Conservation (phyloP, 1,140 invertebrate species). For the Penaeus chinensis region DNA sequence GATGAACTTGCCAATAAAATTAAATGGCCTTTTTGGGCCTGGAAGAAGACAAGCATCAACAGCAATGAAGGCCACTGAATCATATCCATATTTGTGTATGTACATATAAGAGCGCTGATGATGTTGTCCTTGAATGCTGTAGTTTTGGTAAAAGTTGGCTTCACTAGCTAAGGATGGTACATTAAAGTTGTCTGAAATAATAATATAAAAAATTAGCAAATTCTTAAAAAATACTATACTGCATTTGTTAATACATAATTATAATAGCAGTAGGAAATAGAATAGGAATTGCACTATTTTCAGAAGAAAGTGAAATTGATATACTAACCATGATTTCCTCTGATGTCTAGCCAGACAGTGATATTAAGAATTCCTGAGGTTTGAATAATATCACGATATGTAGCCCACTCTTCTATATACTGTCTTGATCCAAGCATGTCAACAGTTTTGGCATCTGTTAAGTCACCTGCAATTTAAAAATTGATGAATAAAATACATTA, state of each 20-base stretch:
- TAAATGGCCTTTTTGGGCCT: slow-evolving; percentile 88
- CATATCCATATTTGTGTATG: slow-evolving; percentile 71
- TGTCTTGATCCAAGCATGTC: slow-evolving; percentile 86
- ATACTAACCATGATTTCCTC: slow-evolving; percentile 91
- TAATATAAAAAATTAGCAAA: no score
- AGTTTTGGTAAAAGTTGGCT: slow-evolving; percentile 82
- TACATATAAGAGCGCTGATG: slow-evolving; percentile 83
- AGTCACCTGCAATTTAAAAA: slow-evolving; percentile 75
- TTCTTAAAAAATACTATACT: neutral
- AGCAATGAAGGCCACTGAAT: slow-evolving; percentile 83
- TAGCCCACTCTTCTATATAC: slow-evolving; percentile 85
- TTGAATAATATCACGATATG: slow-evolving; percentile 80
- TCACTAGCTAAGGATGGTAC: slow-evolving; percentile 54
- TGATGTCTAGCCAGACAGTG: slow-evolving; percentile 88
- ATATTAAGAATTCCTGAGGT: slow-evolving; percentile 77
- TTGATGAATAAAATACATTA: slow-evolving; percentile 27
- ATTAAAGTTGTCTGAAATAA: slow-evolving; percentile 83
- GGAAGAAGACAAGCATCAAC: slow-evolving; percentile 90
- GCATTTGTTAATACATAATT: slow-evolving; percentile 6
- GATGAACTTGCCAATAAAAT: slow-evolving; percentile 83
- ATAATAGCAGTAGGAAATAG: slow-evolving; percentile 1
- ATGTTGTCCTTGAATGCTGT: slow-evolving; percentile 81
- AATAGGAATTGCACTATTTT: no score
- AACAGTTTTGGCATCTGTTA: slow-evolving; percentile 87
- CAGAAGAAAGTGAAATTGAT: neutral